Evolutionary conservation across 2,888 invertebrate genomes (phyloP).

Genomic region (Plusia festucae): DNA sequence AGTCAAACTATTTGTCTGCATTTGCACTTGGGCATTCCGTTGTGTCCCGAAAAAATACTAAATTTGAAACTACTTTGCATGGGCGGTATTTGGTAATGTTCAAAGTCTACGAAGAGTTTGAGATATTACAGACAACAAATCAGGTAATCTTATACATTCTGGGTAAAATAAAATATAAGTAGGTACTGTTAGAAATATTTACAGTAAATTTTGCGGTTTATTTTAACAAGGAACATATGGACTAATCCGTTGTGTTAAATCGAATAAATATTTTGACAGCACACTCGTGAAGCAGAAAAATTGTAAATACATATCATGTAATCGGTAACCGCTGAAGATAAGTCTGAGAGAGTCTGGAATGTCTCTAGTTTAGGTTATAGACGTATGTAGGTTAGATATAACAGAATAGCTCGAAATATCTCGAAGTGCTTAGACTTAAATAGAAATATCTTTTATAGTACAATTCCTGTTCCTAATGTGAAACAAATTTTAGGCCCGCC

Average conservation of each 20-base stretch:
- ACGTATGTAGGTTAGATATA: constrained; percentile 4
- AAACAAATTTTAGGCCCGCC: neutral
- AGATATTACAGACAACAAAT: constrained; percentile 31
- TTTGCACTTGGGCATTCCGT: too few relatives aligned
- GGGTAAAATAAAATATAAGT: constrained; percentile 48
- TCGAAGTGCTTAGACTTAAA: neutral
- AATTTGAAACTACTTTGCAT: neutral
- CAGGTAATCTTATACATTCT: constrained; percentile 43
- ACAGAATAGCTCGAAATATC: neutral
- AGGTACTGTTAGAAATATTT: constrained; percentile 46
- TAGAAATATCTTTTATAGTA: constrained; percentile 2
- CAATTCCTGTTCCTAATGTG: neutral
- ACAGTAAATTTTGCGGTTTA: constrained; percentile 55
- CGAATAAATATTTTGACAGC: constrained; percentile 73
- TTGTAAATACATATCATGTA: constrained; percentile 27
- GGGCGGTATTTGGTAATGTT: neutral
- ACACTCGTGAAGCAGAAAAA: constrained; percentile 45
- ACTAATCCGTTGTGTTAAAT: constrained; percentile 55
- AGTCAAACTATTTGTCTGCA: neutral
- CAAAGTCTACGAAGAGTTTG: constrained; percentile 14
- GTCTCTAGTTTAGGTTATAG: constrained; percentile 21
- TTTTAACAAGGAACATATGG: constrained; percentile 63
- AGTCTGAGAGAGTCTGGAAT: constrained; percentile 38
- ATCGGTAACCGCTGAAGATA: constrained; percentile 15
- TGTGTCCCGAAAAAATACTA: too few relatives aligned